A percentile compares a stretch with the other conserved stretches of the same genome.
These are phyloP conservation scores for Lynx canadensis DNA, from an alignment of 2,113 vertebrate genomes.

Conservation along the genomic window DNA sequence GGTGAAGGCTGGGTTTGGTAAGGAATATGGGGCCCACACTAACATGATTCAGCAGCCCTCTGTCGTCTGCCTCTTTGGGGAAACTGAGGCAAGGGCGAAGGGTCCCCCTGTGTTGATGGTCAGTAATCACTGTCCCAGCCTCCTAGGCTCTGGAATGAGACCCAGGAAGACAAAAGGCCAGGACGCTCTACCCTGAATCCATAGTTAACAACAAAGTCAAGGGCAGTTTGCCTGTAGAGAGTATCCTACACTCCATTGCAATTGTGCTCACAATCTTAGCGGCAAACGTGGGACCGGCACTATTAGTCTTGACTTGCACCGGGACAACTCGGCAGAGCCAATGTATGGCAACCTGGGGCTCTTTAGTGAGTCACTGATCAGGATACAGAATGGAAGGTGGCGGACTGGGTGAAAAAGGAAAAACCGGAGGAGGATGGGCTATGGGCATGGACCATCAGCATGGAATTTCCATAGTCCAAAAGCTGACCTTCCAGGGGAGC, in stretches of 20 bases:
- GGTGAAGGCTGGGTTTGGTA: not conserved
- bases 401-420: not conserved
- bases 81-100: not conserved
- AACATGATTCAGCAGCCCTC: not conserved
- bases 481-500: not conserved
- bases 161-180: not conserved
- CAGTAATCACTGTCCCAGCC: not conserved
- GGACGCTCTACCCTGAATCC: not conserved
- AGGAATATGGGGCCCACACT: not conserved
- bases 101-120: not conserved
- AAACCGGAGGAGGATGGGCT: not conserved
- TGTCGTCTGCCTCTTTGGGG: not conserved
- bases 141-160: not conserved
- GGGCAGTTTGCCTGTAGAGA: not conserved
- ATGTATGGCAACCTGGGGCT: not conserved
- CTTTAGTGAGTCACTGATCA: not conserved
- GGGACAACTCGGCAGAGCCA: not conserved
- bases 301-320: not conserved
- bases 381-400: not conserved
- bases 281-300: not conserved
- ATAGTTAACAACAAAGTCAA: not conserved
- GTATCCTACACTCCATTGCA: not conserved
- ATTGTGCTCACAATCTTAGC: not conserved
- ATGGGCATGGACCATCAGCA: not conserved
- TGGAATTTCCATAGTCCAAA: not conserved